Base-by-base conservation (phyloP, 1,140 invertebrate species). In the Zaprionus ornatus region DNA sequence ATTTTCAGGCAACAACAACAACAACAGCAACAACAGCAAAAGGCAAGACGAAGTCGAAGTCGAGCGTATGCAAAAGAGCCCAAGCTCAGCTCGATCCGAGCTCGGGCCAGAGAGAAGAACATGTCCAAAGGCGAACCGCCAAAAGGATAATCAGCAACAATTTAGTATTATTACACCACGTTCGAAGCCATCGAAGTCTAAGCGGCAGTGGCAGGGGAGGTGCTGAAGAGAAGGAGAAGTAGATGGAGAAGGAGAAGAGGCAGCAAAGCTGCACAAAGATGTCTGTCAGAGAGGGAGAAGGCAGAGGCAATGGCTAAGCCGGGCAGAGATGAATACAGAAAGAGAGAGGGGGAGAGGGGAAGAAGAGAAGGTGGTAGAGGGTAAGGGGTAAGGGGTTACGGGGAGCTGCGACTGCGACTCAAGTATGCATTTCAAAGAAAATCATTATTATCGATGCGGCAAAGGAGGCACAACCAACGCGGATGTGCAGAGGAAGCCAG, bases 61-160 rank as follows among this genome's bases (percentile, higher is more conserved):
- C 40, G 40, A 74, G 40, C 66, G 73, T 10, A 62, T 50, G 45
- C 45, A 50, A 50, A 50, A 50, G 45, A 50, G 45, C 19, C 60
- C 59, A n/a, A 23, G 3, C 45, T 21, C 45, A 13, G 45, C 4
- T 40, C 13, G 37, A 40, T 13, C 1, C 15, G 6, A 13, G 4
- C 17, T 19, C 48, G 10, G 60, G 64, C 40, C 37, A 45, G 29
- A 32, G 29, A 32, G 29, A 63, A 66, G 77, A 78, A 86, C 71
- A 80, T 91, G 82, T 86, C 87, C 74, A 90, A 90, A 90, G 86
- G 86, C 74, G 76, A 91, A 92, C 91, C 91, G 91, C 91, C 90
- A 92, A 92, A 92, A 91, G 91, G 91, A 92, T 92, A 92, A 92
- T 92, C 91, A 92, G 91, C 91, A 91, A 92, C 91, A 92, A 92